These are phyloP conservation scores for Stegophylla sp. DNA, from an alignment of 2,888 invertebrate genomes.

Conservation along the genomic window DNA sequence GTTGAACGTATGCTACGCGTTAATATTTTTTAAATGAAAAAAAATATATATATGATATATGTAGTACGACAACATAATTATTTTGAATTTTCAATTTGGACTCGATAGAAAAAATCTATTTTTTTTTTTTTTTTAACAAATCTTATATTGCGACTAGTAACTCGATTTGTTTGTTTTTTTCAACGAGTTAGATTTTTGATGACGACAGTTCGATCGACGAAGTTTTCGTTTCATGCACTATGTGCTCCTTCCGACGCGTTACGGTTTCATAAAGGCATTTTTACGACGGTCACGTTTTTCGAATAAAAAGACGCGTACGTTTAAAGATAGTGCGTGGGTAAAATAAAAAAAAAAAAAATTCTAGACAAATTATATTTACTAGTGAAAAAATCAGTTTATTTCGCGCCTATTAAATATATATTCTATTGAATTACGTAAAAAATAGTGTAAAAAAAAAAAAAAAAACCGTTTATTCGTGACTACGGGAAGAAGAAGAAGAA, in stretches of 20 bases:
- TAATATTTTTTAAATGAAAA: no score
- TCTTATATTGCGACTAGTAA: no score
- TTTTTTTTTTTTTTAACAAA: no score
- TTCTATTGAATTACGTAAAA: not conserved
- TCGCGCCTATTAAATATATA: not conserved
- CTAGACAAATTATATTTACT: not conserved
- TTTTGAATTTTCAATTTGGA: no score
- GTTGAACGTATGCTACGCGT: no score
- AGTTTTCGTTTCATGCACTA: not conserved
- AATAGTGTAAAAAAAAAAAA: not conserved
- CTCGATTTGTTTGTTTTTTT: no score
- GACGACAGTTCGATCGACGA: not conserved
- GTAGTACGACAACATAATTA: no score
- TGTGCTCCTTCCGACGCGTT: no score
- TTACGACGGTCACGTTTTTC: conserved; percentile 1
- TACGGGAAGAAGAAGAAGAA: not conserved
- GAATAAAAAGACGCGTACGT: not conserved
- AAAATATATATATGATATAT: no score
- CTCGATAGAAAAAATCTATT: no score
- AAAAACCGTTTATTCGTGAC: not conserved
- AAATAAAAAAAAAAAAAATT: not conserved
- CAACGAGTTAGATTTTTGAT: not conserved
- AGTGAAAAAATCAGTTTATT: not conserved
- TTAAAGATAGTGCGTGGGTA: not conserved
- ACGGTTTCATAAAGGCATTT: conserved; percentile 4